These are phyloP conservation scores for Benitochromis conjunctus DNA, from an alignment of 2,113 vertebrate genomes.

Conservation along the genomic window DNA sequence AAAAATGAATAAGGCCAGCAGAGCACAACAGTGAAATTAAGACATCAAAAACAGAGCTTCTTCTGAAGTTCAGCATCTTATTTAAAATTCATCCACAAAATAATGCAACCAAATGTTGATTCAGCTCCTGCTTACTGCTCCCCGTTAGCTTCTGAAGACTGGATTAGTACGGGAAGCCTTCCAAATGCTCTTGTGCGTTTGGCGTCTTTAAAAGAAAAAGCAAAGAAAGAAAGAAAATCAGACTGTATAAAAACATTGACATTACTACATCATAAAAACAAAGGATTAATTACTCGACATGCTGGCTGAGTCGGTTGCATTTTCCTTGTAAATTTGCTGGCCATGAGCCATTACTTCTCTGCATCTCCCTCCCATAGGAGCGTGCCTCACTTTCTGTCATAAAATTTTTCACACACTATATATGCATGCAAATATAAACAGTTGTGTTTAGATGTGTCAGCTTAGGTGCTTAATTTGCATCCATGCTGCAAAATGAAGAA, in stretches of 20 bases:
- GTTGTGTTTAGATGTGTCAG: neutral
- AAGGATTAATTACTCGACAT: neutral
- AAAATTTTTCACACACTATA: neutral
- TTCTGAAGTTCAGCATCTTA: neutral
- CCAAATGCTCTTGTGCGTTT: neutral
- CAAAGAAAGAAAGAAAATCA: neutral
- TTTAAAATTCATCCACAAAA: neutral
- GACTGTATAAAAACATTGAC: neutral
- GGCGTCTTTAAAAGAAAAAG: neutral
- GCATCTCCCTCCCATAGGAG: neutral
- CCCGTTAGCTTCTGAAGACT: neutral
- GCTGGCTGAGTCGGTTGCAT: neutral
- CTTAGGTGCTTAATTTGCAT: neutral
- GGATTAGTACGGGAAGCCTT: neutral
- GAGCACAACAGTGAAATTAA: conserved; percentile 14
- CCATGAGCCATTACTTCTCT: neutral
- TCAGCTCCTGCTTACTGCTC: neutral
- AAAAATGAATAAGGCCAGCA: neutral
- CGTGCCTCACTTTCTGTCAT: neutral
- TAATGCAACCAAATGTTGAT: conserved; percentile 1
- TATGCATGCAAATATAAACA: neutral
- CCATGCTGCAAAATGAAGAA: neutral
- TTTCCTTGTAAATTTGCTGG: neutral
- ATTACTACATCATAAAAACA: neutral
- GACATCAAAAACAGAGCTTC: neutral